A percentile compares a stretch with the other conserved stretches of the same genome.
Conservation (phyloP, 2,113 vertebrate genomes). For the Microtus montanus region DNA sequence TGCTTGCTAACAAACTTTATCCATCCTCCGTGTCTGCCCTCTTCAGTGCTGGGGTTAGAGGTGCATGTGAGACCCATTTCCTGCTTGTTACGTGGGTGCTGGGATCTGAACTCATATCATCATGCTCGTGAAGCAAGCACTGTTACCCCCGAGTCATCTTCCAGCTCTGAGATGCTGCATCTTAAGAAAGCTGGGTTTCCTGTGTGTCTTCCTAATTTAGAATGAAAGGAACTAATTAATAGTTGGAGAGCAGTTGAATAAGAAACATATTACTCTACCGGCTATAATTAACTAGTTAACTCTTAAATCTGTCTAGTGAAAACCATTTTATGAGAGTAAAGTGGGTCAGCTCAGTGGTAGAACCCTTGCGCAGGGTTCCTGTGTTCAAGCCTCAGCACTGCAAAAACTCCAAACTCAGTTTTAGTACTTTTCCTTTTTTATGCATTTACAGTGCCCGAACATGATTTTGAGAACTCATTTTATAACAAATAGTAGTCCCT, state of each 20-base stretch:
- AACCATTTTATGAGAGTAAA: not conserved
- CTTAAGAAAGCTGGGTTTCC: not conserved
- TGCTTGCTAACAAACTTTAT: no score
- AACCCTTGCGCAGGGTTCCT: not conserved
- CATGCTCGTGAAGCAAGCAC: not conserved
- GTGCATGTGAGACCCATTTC: no score
- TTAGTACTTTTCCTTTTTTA: not conserved
- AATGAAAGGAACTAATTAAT: not conserved
- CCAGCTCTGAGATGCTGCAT: not conserved
- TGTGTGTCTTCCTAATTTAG: not conserved
- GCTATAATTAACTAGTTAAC: not conserved
- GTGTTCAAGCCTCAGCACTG: not conserved
- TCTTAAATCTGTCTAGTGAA: not conserved
- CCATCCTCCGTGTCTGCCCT: not conserved
- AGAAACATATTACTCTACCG: not conserved
- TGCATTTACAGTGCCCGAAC: not conserved
- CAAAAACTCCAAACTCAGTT: not conserved
- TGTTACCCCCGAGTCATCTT: not conserved
- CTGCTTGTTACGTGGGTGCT: not conserved
- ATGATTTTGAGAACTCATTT: constrained; percentile 43
- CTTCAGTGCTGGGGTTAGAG: not conserved
- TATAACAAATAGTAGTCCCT: not conserved
- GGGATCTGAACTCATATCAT: not conserved
- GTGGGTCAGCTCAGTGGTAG: not conserved
- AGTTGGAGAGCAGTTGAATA: not conserved